Base-by-base conservation (phyloP, 2,113 vertebrate species). In the Synodontis membranacea region DNA sequence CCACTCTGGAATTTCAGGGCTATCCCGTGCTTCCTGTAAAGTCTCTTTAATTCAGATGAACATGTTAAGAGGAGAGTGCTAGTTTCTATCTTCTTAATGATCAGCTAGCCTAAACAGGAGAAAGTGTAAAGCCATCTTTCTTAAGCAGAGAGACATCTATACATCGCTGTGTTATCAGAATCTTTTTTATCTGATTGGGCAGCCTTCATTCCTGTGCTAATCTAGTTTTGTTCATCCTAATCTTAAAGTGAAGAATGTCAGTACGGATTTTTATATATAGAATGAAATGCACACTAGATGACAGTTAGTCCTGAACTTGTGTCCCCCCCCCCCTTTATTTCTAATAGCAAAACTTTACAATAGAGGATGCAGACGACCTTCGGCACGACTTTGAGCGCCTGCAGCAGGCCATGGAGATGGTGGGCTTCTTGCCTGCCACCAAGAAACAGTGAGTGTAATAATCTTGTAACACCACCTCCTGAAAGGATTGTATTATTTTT, bases 351-450 rank as follows among this genome's bases (percentile, higher is more conserved):
- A 97, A 99, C 95, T 99, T 99, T 95, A 97, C 97, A 93, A 97
- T 99, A 2, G 98, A 99, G 93, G 98, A 99, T 76, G 97, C 96
- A 42, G 98, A 98, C 86, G 98, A 99, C 91, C 95, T 99, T 46
- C 94, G 93, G 39, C 98, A 99, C 44, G 98, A 99, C 80, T 99
- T 99, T 0, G 97, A 99, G 89, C 94, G 98, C 17, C 93, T 99
- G 58, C 97, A 99, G 92, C 98, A 99, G 94, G 98, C 98, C 54
- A 99, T 99, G 98, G 97, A 99, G 94, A 99, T 99, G 98, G 98
- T 99, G 88, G 98, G 98, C 90, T 99, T 99, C 91, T 97, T 99
- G 82, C 94, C 97, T 0, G 95, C 97, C 83, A 99, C 98, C 62
- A 99, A 96, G 92, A 99, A 96, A 80, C 97, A 99, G 98, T 99